Evolutionary conservation across 2,113 vertebrate genomes (phyloP).

Genomic region (Beaufortia kweichowensis): DNA sequence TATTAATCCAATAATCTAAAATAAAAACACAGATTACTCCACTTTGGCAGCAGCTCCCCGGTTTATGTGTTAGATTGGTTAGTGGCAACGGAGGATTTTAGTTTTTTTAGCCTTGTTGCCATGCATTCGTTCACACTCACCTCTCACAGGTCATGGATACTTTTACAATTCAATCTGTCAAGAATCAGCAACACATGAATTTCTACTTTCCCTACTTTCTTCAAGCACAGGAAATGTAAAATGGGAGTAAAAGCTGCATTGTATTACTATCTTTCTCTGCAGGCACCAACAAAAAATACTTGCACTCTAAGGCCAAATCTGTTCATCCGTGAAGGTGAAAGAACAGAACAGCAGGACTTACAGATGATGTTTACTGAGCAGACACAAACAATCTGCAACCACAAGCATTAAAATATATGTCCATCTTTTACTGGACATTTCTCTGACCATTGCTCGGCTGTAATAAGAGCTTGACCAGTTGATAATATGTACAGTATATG

Average conservation of each 20-base stretch:
- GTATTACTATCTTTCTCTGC: neutral
- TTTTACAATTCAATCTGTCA: conserved; percentile 83
- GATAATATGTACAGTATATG: neutral
- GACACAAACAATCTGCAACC: neutral
- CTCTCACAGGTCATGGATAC: conserved; percentile 52
- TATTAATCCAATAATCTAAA: neutral
- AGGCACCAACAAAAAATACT: neutral
- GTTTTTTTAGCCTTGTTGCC: conserved; percentile 54
- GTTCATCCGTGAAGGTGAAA: conserved; percentile 4
- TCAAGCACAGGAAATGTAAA: neutral
- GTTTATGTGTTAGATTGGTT: conserved; percentile 49
- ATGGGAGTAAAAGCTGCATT: neutral
- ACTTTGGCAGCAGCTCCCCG: neutral
- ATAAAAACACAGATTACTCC: neutral
- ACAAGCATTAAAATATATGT: neutral
- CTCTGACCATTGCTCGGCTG: neutral
- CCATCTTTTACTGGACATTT: neutral
- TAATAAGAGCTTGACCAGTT: neutral
- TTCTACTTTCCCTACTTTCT: conserved; percentile 4
- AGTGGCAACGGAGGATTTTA: conserved; percentile 43
- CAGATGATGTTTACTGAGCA: neutral
- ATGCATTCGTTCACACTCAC: conserved; percentile 63
- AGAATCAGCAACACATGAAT: conserved; percentile 73
- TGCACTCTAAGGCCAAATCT: conserved; percentile 11
- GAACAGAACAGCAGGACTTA: conserved; percentile 19